Conservation (phyloP, 1,140 invertebrate species). For the Thalassaphorura encarpata region DNA sequence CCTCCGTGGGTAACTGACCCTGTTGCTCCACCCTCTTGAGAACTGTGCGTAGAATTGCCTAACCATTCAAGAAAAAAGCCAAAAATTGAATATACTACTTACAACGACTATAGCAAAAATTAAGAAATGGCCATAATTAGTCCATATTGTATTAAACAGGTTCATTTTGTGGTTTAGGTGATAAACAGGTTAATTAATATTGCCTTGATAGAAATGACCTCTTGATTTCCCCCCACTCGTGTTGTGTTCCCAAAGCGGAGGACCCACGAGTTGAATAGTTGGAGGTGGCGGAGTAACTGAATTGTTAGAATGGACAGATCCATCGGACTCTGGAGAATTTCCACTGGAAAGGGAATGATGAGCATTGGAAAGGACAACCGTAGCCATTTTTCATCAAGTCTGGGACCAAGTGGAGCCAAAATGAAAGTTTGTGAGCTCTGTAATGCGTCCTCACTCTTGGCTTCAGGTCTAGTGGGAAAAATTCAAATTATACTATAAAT, state of each 20-base stretch:
- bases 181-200: no score
- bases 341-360: conserved; percentile 17
- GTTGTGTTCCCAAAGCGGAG: conserved; percentile 32
- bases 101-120: not conserved
- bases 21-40: conserved; percentile 10
- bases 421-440: conserved; percentile 83
- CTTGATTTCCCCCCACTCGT: conserved; percentile 13
- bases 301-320: conserved; percentile 15
- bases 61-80: not conserved
- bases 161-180: no score
- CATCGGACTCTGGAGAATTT: not conserved
- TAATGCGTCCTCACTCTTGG: conserved; percentile 88
- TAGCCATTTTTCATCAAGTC: conserved; percentile 79
- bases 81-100: not conserved
- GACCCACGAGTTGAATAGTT: conserved; percentile 28
- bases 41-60: conserved; percentile 7
- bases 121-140: not conserved
- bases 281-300: conserved; percentile 32
- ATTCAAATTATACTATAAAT: not conserved
- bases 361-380: conserved; percentile 25
- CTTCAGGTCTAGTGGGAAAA: conserved; percentile 56
- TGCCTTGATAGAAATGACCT: conserved; percentile 22
- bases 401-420: conserved; percentile 91
- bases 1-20: conserved; percentile 16
- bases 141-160: no score